These are phyloP conservation scores for Flexamia atlantica DNA, from an alignment of 2,888 invertebrate species.

Conservation along the genomic window DNA sequence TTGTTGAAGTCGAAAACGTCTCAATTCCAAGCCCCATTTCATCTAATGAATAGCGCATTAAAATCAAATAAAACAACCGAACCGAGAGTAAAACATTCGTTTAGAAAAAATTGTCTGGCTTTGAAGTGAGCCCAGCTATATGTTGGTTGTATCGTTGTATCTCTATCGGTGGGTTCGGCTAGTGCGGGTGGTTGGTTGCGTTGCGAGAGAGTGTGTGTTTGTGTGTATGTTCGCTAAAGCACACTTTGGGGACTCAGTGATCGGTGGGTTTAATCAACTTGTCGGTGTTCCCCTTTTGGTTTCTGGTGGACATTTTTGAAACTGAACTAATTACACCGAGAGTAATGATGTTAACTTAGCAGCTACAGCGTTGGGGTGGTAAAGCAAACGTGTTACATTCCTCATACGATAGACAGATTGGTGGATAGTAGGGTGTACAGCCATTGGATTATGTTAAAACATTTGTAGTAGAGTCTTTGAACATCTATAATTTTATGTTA, in stretches of 20 bases:
- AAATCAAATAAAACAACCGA: too few relatives aligned
- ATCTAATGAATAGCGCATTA: too few relatives aligned
- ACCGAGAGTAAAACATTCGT: background rate
- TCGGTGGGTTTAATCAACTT: slow-evolving; percentile 38
- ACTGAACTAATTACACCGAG: slow-evolving; percentile 2
- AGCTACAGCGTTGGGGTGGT: background rate
- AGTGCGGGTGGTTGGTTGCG: background rate
- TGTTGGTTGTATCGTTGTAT: background rate
- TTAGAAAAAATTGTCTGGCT: background rate
- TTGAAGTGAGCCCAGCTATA: background rate
- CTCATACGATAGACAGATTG: too few relatives aligned
- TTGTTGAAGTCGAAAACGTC: too few relatives aligned
- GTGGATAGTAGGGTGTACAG: too few relatives aligned
- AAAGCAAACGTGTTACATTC: too few relatives aligned
- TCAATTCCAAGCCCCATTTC: too few relatives aligned
- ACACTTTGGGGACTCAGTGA: slow-evolving; percentile 19
- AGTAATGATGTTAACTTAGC: slow-evolving; percentile 5
- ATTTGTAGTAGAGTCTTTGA: too few relatives aligned
- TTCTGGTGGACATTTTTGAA: slow-evolving; percentile 21
- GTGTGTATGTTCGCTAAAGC: slow-evolving; percentile 28
- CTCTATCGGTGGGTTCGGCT: background rate
- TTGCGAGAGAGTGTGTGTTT: background rate
- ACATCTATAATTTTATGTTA: too few relatives aligned
- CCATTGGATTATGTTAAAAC: too few relatives aligned
- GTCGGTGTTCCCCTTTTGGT: slow-evolving; percentile 4